phyloP scores from a whole-genome alignment of 1,140 invertebrate genomes.

The Pogonomyrmex barbatus region DNA sequence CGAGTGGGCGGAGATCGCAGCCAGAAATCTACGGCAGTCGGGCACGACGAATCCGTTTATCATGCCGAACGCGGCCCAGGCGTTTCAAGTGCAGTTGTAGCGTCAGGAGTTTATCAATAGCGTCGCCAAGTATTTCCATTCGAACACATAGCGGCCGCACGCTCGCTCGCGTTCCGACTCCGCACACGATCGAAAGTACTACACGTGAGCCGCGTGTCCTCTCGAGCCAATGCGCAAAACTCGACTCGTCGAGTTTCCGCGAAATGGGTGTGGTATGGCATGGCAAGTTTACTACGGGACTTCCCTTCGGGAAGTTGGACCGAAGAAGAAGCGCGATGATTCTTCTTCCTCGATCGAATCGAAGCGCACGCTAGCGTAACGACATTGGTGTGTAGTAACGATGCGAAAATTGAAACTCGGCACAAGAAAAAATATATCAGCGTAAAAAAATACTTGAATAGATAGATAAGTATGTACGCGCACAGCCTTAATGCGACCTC shows the following conservation, averaged over 20 bases:
- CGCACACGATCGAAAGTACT: constrained; percentile 65
- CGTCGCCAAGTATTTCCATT: constrained; percentile 81
- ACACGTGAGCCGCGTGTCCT: constrained; percentile 48
- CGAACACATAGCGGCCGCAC: constrained; percentile 76
- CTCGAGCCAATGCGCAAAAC: neutral
- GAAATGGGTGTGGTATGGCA: neutral
- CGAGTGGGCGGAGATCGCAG: constrained; percentile 91
- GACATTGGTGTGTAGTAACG: constrained; percentile 39
- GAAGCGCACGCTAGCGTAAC: constrained; percentile 56
- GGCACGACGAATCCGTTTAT: constrained; percentile 85
- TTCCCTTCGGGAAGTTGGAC: neutral
- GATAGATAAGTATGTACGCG: constrained; percentile 67
- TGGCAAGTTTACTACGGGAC: neutral
- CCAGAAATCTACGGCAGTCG: constrained; percentile 84
- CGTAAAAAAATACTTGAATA: constrained; percentile 63
- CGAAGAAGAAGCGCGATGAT: neutral
- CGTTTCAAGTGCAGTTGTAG: constrained; percentile 90
- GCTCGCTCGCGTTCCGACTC: constrained; percentile 57
- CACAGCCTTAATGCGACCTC: constrained; percentile 69
- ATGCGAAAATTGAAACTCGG: constrained; percentile 35
- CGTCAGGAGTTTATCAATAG: constrained; percentile 83
- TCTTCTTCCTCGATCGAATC: constrained; percentile 22
- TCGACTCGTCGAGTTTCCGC: neutral
- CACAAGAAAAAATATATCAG: constrained; percentile 62
- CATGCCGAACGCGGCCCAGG: constrained; percentile 86